Conservation (phyloP, 1,140 invertebrate species). For the Drosophila jambulina region DNA sequence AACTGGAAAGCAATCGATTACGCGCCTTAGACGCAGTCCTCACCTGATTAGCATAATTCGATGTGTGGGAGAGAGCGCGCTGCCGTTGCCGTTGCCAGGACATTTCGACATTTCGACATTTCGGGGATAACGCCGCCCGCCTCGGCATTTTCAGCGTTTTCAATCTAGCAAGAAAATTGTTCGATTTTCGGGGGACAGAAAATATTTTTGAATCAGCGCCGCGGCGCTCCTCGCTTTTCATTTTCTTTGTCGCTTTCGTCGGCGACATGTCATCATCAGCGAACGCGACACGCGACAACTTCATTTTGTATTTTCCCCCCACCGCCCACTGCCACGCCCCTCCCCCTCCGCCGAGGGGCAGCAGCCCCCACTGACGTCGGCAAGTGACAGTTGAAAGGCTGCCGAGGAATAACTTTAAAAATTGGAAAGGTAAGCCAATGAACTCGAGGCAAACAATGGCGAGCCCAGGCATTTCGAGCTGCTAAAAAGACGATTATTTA, state of each 20-base stretch:
- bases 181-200: constrained; percentile 54
- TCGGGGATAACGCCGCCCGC: not conserved
- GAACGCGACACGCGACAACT: constrained; percentile 62
- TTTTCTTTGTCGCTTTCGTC: constrained; percentile 13
- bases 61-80: constrained; percentile 41
- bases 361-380: not conserved
- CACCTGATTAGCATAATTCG: constrained; percentile 76
- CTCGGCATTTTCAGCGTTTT: constrained; percentile 28
- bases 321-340: not conserved
- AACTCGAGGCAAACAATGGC: constrained; percentile 35
- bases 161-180: constrained; percentile 53
- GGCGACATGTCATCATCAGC: constrained; percentile 66
- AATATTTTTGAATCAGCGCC: constrained; percentile 61
- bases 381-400: constrained; percentile 57
- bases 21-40: constrained; percentile 33
- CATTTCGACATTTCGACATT: constrained; percentile 21
- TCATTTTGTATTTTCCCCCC: constrained; percentile 54
- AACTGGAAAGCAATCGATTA: constrained; percentile 63
- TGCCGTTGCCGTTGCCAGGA: constrained; percentile 37
- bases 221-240: constrained; percentile 1
- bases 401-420: constrained; percentile 25
- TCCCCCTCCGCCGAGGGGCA: no score
- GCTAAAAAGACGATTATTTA: not conserved
- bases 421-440: constrained; percentile 50
- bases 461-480: not conserved